Evolutionary conservation across 2,888 invertebrate genomes (phyloP), one percentile per base, ranked within the genome.

Genomic region (Andrena hattorfiana): DNA sequence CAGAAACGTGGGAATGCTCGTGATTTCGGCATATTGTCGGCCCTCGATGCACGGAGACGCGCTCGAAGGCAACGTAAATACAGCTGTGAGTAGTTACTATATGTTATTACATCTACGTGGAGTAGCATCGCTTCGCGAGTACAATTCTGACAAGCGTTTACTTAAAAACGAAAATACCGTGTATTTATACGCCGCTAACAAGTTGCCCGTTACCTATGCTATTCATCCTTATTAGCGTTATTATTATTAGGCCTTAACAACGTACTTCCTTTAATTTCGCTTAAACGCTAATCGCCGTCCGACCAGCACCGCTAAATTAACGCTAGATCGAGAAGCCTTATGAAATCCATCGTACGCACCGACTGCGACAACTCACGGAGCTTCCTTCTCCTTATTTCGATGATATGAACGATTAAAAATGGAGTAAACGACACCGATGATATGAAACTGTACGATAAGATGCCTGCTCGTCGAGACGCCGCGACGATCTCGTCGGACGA

Each of bases 221-320:
- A 26, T 62, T 59, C 26, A 54, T 49, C 35, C 51, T 69, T 51
- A 84, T 91, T 89, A 90, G 20, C 23, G 23, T 26, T 56, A 56
- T 56, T 56, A 88, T 90, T 88, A 89, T 92, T 92, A 92, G 91
- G 91, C 92, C 92, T 92, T 91, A 92, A 89, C 86, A 87, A 88
- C 87, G 86, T 85, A 86, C 85, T 89, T 77, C 70, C 77, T 81
- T 81, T 77, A 89, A 60, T 70, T 81, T 84, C 83, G 87, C 88
- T 87, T 91, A 90, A 86, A 88, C 81, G 87, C 86, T 89, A 85
- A 91, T 86, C 87, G 87, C 85, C 85, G 82, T 83, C 85, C 76
- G 79, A 81, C 54, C 20, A 16, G 62, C 74, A 49, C 49, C 85
- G 88, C 87, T 90, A 89, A 87, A 63, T 30, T 72, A 86, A 78